phyloP scores from a whole-genome alignment of 2,888 invertebrate genomes.

The Acrocyrtus sp. region DNA sequence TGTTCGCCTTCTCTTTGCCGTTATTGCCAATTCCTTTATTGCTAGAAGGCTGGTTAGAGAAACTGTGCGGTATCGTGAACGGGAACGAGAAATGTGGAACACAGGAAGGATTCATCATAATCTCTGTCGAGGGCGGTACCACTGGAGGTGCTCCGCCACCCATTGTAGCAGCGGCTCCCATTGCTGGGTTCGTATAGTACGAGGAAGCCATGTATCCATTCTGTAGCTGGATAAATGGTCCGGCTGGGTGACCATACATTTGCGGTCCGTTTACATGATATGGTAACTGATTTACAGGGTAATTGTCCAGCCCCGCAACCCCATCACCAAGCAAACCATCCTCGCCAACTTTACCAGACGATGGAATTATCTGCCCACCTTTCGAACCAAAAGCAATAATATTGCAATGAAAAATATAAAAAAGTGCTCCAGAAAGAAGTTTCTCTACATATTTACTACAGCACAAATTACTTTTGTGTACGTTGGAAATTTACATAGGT shows the following conservation, averaged over 20 bases:
- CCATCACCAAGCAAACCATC: slow-evolving; percentile 54
- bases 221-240: slow-evolving; percentile 38
- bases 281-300: slow-evolving; percentile 42
- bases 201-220: slow-evolving; percentile 51
- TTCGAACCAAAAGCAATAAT: slow-evolving; percentile 18
- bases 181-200: slow-evolving; percentile 41
- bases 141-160: slow-evolving; percentile 35
- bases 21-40: slow-evolving; percentile 22
- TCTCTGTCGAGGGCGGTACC: slow-evolving; percentile 52
- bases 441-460: neutral
- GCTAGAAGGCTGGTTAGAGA: slow-evolving; percentile 22
- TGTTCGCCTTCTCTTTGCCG: slow-evolving; percentile 26
- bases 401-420: no score
- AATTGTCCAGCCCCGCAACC: slow-evolving; percentile 48
- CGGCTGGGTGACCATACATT: slow-evolving; percentile 46
- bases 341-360: slow-evolving; percentile 32
- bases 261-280: slow-evolving; percentile 49
- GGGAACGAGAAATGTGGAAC: slow-evolving; percentile 46
- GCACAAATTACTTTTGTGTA: neutral
- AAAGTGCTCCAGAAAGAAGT: neutral
- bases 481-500: neutral
- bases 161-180: slow-evolving; percentile 24
- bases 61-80: slow-evolving; percentile 53
- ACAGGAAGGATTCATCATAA: slow-evolving; percentile 53
- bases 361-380: slow-evolving; percentile 47